Evolutionary conservation across 2,888 invertebrate species (phyloP).

Genomic region (Melieria crassipennis): DNA sequence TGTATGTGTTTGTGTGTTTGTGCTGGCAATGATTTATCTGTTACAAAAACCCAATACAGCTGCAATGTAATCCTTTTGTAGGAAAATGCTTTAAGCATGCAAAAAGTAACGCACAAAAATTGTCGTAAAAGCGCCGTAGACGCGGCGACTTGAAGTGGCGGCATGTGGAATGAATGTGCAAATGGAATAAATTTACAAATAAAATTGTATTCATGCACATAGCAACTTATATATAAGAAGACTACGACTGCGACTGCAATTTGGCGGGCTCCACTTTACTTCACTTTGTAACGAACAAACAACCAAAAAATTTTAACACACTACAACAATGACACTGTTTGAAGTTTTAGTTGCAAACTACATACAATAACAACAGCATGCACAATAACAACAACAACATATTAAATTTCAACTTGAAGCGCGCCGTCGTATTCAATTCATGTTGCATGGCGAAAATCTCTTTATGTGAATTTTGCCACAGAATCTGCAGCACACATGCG

Average conservation of each 20-base stretch:
- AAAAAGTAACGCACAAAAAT: background rate
- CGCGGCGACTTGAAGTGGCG: background rate
- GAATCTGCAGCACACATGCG: background rate
- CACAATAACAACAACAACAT: background rate
- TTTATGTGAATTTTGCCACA: too few species aligned
- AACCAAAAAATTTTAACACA: background rate
- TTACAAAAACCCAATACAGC: background rate
- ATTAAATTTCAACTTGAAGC: too few species aligned
- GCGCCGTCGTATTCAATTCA: too few species aligned
- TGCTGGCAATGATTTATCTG: background rate
- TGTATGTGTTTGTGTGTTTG: background rate
- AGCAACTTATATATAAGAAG: conserved; percentile 1
- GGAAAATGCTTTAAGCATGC: background rate
- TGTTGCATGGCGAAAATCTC: too few species aligned
- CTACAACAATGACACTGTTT: conserved; percentile 4
- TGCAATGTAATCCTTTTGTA: conserved; percentile 25
- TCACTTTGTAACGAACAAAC: too few species aligned
- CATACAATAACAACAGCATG: background rate
- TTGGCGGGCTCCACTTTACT: too few species aligned
- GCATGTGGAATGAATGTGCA: conserved; percentile 32
- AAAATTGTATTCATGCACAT: conserved; percentile 38
- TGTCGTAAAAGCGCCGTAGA: too few species aligned
- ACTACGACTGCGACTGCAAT: background rate
- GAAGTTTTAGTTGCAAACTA: background rate
- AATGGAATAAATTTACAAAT: conserved; percentile 39